These are phyloP conservation scores for human DNA, from an alignment of 2,113 vertebrate species.

Conservation along the genomic window DNA sequence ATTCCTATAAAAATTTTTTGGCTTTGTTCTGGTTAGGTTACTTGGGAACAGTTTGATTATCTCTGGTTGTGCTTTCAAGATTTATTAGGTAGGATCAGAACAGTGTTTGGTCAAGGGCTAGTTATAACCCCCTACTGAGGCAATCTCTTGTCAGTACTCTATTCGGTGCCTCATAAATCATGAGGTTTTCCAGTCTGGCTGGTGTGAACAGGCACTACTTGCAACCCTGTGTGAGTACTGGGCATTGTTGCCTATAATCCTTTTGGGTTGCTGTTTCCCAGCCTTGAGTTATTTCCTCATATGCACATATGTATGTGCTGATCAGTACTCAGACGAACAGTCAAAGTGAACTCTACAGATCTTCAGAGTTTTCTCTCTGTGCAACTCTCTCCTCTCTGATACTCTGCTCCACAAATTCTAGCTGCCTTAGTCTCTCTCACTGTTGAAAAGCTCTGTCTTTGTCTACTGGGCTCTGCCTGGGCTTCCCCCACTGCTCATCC, in stretches of 20 bases:
- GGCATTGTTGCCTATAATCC: too few species aligned
- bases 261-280: neutral
- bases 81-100: neutral
- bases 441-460: neutral
- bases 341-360: neutral
- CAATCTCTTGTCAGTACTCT: neutral
- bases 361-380: neutral
- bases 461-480: too few species aligned
- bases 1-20: neutral
- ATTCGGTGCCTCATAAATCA: neutral
- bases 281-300: neutral
- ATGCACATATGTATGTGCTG: neutral
- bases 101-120: neutral
- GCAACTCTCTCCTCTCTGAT: neutral
- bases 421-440: neutral
- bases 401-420: neutral
- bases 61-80: neutral
- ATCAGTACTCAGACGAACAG: neutral
- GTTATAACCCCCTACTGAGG: neutral
- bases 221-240: neutral
- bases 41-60: neutral
- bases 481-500: neutral
- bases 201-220: neutral
- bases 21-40: neutral
- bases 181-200: neutral